Conservation (phyloP, 2,888 invertebrate species). For the Norana najaformis region DNA sequence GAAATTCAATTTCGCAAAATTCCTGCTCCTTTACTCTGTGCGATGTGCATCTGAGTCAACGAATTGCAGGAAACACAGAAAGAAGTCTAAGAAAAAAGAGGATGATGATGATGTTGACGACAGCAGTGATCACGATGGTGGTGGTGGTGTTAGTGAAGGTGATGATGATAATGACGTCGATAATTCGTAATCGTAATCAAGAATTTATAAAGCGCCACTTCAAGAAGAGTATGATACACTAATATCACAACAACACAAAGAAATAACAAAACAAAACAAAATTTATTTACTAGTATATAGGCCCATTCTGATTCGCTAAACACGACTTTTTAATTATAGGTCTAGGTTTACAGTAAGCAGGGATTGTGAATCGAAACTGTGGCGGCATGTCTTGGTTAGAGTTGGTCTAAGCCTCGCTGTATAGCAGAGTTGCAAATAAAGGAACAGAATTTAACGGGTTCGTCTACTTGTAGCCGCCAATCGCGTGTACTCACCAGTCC, state of each 20-base stretch:
- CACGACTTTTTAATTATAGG: too few species aligned
- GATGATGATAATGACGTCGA: not conserved
- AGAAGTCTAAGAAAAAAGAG: not conserved
- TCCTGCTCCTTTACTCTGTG: not conserved
- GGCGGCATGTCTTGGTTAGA: too few species aligned
- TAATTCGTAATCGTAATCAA: too few species aligned
- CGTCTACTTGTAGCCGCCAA: not conserved
- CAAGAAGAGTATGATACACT: too few species aligned
- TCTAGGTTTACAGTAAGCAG: too few species aligned
- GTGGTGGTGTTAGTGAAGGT: not conserved
- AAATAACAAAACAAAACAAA: not conserved
- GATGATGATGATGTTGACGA: constrained; percentile 15
- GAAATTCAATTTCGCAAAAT: not conserved
- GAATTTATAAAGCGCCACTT: too few species aligned
- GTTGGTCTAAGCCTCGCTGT: not conserved
- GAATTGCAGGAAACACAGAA: not conserved
- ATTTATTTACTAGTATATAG: not conserved
- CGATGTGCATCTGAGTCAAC: not conserved
- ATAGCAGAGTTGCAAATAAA: not conserved
- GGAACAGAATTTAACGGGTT: not conserved
- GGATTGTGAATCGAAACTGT: too few species aligned
- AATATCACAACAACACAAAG: not conserved
- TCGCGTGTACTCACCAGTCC: constrained; percentile 76
- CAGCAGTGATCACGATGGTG: not conserved
- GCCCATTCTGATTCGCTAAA: too few species aligned